Conservation (phyloP, 1,140 invertebrate genomes). For the Apis laboriosa region DNA sequence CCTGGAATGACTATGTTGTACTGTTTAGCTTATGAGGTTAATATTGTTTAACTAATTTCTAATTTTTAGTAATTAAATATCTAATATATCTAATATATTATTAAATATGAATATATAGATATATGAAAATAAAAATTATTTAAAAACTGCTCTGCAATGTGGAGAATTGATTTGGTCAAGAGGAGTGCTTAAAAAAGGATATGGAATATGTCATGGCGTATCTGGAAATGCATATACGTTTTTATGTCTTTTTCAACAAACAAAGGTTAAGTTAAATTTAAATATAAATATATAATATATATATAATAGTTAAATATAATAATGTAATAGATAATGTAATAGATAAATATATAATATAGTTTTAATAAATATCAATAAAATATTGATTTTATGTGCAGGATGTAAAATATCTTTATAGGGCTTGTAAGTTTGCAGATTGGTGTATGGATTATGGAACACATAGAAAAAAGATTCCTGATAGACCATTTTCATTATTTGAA, state of each 20-base stretch:
- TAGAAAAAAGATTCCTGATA: conserved; percentile 86
- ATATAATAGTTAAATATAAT: too few species aligned
- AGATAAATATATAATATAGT: background rate
- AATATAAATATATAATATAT: background rate
- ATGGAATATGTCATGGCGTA: conserved; percentile 95
- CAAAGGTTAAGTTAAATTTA: conserved; percentile 82
- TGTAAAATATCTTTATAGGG: conserved; percentile 87
- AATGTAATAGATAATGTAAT: too few species aligned
- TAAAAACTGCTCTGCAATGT: conserved; percentile 86
- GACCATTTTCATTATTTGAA: conserved; percentile 93
- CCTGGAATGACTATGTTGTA: conserved; percentile 92
- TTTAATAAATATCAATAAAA: conserved; percentile 1
- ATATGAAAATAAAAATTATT: conserved; percentile 88
- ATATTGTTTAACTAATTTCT: conserved; percentile 31
- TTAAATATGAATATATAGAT: conserved; percentile 74
- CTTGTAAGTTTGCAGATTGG: conserved; percentile 92
- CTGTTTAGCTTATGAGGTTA: conserved; percentile 88
- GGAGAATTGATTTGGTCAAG: conserved; percentile 91
- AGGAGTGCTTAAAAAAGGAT: conserved; percentile 94
- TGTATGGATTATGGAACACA: conserved; percentile 88
- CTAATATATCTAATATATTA: background rate
- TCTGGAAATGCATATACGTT: conserved; percentile 96
- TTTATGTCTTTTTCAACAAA: conserved; percentile 89
- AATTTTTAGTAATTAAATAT: conserved; percentile 24
- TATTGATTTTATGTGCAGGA: conserved; percentile 79